Evolutionary conservation across 2,797 vertebrate species (phyloP).

Genomic region (Danio choprae): DNA sequence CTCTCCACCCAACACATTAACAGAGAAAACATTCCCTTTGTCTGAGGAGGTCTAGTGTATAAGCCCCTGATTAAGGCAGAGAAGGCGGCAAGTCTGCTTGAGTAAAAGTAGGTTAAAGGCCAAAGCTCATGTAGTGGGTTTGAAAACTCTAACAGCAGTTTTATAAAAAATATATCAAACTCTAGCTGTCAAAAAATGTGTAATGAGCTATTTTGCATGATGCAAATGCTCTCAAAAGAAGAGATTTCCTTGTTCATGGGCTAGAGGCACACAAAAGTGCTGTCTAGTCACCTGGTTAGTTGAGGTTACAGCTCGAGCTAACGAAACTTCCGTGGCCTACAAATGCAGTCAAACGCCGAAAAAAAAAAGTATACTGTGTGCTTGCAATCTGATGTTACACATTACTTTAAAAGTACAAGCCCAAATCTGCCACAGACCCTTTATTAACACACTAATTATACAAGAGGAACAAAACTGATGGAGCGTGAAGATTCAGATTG

Average conservation of each 20-base stretch:
- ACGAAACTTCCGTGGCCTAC: constrained; percentile 13
- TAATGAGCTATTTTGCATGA: constrained; percentile 19
- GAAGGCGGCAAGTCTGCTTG: constrained; percentile 1
- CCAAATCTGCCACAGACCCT: neutral
- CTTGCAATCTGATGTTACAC: neutral
- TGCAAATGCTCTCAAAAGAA: constrained; percentile 3
- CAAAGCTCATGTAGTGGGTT: neutral
- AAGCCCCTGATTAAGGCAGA: constrained; percentile 57
- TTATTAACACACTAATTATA: constrained; percentile 22
- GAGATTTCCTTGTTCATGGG: constrained; percentile 39
- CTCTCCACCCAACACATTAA: neutral
- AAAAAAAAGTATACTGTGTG: neutral
- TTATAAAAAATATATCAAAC: constrained; percentile 10
- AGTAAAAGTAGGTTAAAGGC: constrained; percentile 62
- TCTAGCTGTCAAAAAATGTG: constrained; percentile 5
- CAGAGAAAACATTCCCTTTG: constrained; percentile 61
- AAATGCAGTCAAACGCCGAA: neutral
- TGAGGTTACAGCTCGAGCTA: constrained; percentile 31
- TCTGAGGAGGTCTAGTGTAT: constrained; percentile 47
- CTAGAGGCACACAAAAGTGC: neutral
- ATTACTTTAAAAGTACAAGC: neutral
- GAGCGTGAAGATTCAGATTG: constrained; percentile 25
- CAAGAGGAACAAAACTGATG: neutral
- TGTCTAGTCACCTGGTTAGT: constrained; percentile 7
- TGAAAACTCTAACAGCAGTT: neutral